Evolutionary conservation across 1,140 invertebrate species (phyloP), one percentile per base, ranked within the genome.

Genomic region (Akabosia matsudoensis): DNA sequence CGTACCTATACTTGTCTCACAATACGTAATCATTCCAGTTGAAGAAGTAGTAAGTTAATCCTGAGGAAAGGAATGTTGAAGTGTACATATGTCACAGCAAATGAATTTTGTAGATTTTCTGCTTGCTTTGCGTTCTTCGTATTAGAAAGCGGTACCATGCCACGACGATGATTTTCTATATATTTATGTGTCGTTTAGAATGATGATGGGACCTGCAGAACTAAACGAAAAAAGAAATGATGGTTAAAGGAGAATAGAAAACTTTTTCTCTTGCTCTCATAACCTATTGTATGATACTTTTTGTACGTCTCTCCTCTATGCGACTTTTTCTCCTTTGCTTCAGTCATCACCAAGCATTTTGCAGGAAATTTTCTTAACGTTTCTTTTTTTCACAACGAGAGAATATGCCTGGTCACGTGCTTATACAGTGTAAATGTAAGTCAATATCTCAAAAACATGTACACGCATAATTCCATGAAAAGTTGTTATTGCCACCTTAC

Each of bases 41-140:
- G 61, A n/a, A n/a, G n/a, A n/a, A n/a, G n/a, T n/a, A 67, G 61
- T 67, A 67, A 67, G 7, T 31, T 67, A 67, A 67, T 67, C 61
- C 28, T 30, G 61, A 30, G 31, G 22, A 31, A n/a, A 61, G 24
- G n/a, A 61, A 22, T 16, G 24, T 61, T 24, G 14, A 61, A 61
- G 54, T 14, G 24, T 45, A 45, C 37, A 18, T n/a, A n/a, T n/a
- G n/a, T n/a, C n/a, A n/a, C n/a, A n/a, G n/a, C n/a, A n/a, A n/a
- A n/a, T n/a, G n/a, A n/a, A n/a, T n/a, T n/a, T n/a, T n/a, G n/a
- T n/a, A n/a, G n/a, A n/a, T n/a, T n/a, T n/a, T n/a, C n/a, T n/a
- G n/a, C n/a, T n/a, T n/a, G n/a, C 37, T 45, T 18, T 45, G 54
- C 24, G 24, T 45, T 45, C 18, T 45, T 18, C 37, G 7, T 10